These are phyloP conservation scores for Pharmacophagus antenor DNA, from an alignment of 2,888 invertebrate species.

Conservation along the genomic window DNA sequence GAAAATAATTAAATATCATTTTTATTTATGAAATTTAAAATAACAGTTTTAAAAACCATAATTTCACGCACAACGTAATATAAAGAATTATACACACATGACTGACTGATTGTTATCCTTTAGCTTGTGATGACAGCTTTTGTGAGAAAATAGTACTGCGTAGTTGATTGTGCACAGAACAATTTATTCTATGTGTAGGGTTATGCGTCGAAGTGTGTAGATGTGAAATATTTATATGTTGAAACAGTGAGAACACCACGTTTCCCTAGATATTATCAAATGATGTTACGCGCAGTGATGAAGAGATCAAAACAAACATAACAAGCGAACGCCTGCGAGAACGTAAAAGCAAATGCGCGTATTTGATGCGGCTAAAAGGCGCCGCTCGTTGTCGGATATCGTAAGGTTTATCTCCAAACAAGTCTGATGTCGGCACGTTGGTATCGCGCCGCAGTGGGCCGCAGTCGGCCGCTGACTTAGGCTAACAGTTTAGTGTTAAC, in stretches of 20 bases:
- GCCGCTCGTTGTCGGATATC: slow-evolving; percentile 36
- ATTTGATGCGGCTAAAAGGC: slow-evolving; percentile 42
- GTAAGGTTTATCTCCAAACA: slow-evolving; percentile 41
- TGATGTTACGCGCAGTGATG: slow-evolving; percentile 20
- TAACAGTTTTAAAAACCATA: slow-evolving; percentile 6
- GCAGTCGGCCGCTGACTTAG: too few species aligned
- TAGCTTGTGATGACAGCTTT: slow-evolving; percentile 35
- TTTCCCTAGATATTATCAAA: slow-evolving; percentile 31
- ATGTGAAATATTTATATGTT: slow-evolving; percentile 23
- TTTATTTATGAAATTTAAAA: background rate
- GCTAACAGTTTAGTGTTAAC: slow-evolving; percentile 55
- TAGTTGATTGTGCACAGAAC: slow-evolving; percentile 27
- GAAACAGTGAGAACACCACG: slow-evolving; percentile 35
- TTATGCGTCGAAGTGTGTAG: slow-evolving; percentile 8
- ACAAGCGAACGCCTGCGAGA: slow-evolving; percentile 27
- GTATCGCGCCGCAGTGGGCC: slow-evolving; percentile 49
- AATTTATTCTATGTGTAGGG: slow-evolving; percentile 25
- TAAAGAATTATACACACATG: slow-evolving; percentile 26
- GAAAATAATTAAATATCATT: background rate
- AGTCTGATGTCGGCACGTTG: slow-evolving; percentile 48
- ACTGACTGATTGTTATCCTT: slow-evolving; percentile 40
- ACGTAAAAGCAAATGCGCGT: slow-evolving; percentile 33
- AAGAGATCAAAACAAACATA: slow-evolving; percentile 20
- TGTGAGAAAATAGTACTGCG: slow-evolving; percentile 24
- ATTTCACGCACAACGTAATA: slow-evolving; percentile 26